phyloP scores from a whole-genome alignment of 2,797 vertebrate species.

The Merluccius polli region DNA sequence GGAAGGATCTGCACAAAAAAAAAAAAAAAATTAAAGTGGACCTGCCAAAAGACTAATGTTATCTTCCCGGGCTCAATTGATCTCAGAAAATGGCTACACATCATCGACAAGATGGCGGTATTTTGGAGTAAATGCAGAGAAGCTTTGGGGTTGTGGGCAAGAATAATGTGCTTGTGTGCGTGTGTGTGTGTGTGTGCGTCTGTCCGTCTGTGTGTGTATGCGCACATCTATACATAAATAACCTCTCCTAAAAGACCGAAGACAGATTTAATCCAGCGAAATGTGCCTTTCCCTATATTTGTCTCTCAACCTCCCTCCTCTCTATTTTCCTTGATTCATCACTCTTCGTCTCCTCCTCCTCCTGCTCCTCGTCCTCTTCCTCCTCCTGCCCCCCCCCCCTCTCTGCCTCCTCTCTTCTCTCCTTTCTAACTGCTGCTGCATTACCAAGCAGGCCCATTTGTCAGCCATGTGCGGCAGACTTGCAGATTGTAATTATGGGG shows the following conservation, averaged over 20 bases:
- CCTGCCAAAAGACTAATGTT: constrained; percentile 48
- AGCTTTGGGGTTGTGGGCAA: constrained; percentile 14
- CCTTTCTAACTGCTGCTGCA: constrained; percentile 25
- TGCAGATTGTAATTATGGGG: constrained; percentile 61
- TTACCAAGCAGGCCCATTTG: constrained; percentile 59
- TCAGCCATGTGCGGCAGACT: constrained; percentile 46
- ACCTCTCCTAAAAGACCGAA: constrained; percentile 30
- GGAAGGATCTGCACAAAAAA: background rate
- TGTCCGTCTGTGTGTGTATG: constrained; percentile 8
- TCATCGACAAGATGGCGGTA: constrained; percentile 31
- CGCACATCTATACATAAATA: constrained; percentile 13
- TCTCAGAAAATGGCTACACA: constrained; percentile 58
- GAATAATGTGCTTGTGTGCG: constrained; percentile 11
- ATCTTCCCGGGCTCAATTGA: constrained; percentile 56
- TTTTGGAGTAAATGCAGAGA: constrained; percentile 33
- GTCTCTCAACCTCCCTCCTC: background rate
- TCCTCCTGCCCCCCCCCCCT: background rate
- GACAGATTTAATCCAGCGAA: constrained; percentile 48
- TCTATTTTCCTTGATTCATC: background rate
- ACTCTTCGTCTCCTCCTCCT: constrained; percentile 21
- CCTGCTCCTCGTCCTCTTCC: background rate
- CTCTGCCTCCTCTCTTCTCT: constrained; percentile 12
- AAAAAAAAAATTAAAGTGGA: background rate
- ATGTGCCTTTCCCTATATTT: constrained; percentile 5
- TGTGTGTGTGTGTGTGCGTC: constrained; percentile 11